Conservation (phyloP, 2,888 invertebrate species). For the Muscina levida region DNA sequence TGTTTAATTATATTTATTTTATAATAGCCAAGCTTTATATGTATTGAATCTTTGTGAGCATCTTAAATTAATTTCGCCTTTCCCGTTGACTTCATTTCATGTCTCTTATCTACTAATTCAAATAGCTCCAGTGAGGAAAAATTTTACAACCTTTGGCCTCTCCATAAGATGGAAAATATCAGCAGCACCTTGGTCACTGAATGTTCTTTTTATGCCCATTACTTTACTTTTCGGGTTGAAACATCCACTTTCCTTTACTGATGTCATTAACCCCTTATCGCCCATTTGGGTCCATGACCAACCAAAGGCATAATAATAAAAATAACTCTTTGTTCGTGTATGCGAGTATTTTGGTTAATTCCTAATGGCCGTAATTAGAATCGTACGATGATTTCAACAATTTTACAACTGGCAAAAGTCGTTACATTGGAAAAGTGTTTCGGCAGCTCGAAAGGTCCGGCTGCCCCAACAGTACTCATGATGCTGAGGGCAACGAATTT, state of each 20-base stretch:
- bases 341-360: conserved; percentile 17
- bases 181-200: background rate
- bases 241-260: conserved; percentile 15
- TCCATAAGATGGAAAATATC: background rate
- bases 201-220: background rate
- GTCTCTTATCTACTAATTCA: conserved; percentile 21
- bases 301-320: conserved; percentile 28
- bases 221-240: background rate
- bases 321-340: conserved; percentile 19
- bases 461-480: background rate
- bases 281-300: conserved; percentile 23
- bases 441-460: background rate
- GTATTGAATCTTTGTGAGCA: background rate
- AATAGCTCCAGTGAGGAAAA: conserved; percentile 26
- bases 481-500: conserved; percentile 4
- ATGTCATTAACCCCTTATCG: conserved; percentile 31
- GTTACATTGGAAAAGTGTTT: conserved; percentile 9
- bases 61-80: conserved; percentile 26
- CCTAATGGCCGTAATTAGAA: conserved; percentile 34
- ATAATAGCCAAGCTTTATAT: background rate
- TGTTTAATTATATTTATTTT: no score
- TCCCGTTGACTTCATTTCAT: conserved; percentile 22
- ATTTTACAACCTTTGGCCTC: background rate
- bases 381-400: conserved; percentile 14
- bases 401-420: conserved; percentile 18